Percentiles rank a stretch among this genome's conserved stretches.
These are phyloP conservation scores for Crocallis elinguaria DNA, from an alignment of 2,888 invertebrate genomes.

Conservation along the genomic window DNA sequence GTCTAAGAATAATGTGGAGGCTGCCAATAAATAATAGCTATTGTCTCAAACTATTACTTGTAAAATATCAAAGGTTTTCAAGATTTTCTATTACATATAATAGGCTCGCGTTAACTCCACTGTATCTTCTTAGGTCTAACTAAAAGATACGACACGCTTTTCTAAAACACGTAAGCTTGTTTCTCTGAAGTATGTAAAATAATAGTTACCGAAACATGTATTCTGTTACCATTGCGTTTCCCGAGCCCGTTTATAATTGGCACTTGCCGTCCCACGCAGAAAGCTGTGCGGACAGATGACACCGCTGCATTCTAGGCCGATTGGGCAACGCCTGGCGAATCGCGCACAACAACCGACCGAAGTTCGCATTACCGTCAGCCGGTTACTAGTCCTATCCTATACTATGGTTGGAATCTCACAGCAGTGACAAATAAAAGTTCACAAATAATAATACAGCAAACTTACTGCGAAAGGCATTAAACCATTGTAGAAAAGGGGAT, in stretches of 20 bases:
- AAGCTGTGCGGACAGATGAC: constrained; percentile 50
- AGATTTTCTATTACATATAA: too few relatives aligned
- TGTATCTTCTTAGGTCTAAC: too few relatives aligned
- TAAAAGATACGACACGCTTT: too few relatives aligned
- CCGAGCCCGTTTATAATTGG: constrained; percentile 47
- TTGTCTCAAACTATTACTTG: constrained; percentile 9
- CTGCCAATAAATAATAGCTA: background rate
- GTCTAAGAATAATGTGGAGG: constrained; percentile 2
- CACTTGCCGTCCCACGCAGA: constrained; percentile 45
- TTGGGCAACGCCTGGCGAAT: constrained; percentile 63
- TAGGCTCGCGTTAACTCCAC: too few relatives aligned
- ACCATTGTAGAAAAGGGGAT: too few relatives aligned
- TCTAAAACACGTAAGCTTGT: too few relatives aligned
- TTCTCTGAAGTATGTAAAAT: background rate
- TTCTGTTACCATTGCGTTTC: constrained; percentile 23
- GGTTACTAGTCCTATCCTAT: constrained; percentile 1
- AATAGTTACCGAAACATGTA: constrained; percentile 2
- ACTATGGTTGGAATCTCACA: constrained; percentile 3
- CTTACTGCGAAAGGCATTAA: too few relatives aligned
- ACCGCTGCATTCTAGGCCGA: constrained; percentile 68
- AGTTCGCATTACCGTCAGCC: constrained; percentile 34
- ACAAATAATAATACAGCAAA: too few relatives aligned
- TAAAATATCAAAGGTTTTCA: constrained; percentile 6
- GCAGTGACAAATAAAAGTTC: background rate
- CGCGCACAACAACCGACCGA: constrained; percentile 44